These are phyloP conservation scores for Drosophila elegans DNA, from an alignment of 1,140 invertebrate genomes.

Conservation along the genomic window DNA sequence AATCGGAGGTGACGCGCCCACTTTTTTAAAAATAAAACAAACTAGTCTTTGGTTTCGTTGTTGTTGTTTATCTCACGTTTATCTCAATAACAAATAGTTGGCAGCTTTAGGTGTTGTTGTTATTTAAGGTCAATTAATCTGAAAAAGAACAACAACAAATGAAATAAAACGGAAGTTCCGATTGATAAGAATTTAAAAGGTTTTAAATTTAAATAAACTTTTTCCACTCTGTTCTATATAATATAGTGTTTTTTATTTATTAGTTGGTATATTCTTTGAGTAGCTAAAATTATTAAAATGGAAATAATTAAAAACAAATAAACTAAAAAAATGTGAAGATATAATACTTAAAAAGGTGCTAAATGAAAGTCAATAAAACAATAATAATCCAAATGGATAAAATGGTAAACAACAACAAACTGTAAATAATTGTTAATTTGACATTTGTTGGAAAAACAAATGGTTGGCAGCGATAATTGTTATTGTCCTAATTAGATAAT, in stretches of 20 bases:
- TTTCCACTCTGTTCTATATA: too few species aligned
- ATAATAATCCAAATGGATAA: too few species aligned
- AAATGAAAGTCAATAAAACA: not conserved
- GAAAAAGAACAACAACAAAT: not conserved
- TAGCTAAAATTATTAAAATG: too few species aligned
- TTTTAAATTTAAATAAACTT: not conserved
- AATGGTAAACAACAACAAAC: not conserved
- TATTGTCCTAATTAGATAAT: not conserved
- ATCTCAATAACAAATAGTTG: conserved; percentile 65
- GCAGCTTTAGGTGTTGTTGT: conserved; percentile 48
- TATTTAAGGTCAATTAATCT: conserved; percentile 28
- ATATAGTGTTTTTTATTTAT: too few species aligned
- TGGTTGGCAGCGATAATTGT: conserved; percentile 4
- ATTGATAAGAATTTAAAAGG: conserved; percentile 3
- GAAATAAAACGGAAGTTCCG: conserved; percentile 5
- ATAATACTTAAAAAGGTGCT: not conserved
- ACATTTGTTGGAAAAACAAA: not conserved
- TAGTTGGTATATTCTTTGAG: too few species aligned
- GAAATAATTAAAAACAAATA: not conserved
- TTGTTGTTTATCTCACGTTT: conserved; percentile 63
- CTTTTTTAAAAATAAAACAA: conserved; percentile 60
- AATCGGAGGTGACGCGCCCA: conserved; percentile 57
- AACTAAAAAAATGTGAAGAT: not conserved
- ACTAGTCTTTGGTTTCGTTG: conserved; percentile 24
- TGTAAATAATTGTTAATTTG: conserved; percentile 21